A percentile compares a stretch with the other conserved stretches of the same genome.
Evolutionary conservation across 2,113 vertebrate genomes (phyloP).

Genomic region (Damaliscus lunatus): DNA sequence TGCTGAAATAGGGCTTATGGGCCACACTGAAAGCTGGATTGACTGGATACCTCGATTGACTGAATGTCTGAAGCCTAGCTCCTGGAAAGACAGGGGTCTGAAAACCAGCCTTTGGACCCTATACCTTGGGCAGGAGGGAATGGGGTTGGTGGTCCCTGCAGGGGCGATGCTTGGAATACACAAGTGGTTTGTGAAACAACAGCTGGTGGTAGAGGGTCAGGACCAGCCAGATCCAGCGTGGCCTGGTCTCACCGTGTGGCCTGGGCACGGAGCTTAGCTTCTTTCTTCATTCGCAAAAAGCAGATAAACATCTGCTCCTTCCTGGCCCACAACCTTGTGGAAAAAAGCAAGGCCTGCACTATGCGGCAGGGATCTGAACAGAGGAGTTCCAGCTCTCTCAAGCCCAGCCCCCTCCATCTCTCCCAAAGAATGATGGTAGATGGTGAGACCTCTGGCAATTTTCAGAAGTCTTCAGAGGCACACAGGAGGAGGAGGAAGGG

Average conservation of each 20-base stretch:
- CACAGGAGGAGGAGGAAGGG: neutral
- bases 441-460: neutral
- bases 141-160: neutral
- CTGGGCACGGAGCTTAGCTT: neutral
- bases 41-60: neutral
- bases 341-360: neutral
- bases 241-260: neutral
- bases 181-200: neutral
- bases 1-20: neutral
- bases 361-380: neutral
- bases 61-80: neutral
- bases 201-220: neutral
- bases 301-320: neutral
- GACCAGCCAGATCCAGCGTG: neutral
- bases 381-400: neutral
- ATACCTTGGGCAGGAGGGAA: fast-evolving
- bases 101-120: neutral
- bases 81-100: neutral
- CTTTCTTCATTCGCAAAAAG: neutral
- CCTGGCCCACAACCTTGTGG: neutral
- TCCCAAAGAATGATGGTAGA: neutral
- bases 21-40: neutral
- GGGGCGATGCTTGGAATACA: too few species aligned
- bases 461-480: neutral
- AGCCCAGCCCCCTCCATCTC: too few species aligned